A percentile compares a stretch with the other conserved stretches of the same genome.
Conservation (phyloP, 2,113 vertebrate species). For the Morone saxatilis region DNA sequence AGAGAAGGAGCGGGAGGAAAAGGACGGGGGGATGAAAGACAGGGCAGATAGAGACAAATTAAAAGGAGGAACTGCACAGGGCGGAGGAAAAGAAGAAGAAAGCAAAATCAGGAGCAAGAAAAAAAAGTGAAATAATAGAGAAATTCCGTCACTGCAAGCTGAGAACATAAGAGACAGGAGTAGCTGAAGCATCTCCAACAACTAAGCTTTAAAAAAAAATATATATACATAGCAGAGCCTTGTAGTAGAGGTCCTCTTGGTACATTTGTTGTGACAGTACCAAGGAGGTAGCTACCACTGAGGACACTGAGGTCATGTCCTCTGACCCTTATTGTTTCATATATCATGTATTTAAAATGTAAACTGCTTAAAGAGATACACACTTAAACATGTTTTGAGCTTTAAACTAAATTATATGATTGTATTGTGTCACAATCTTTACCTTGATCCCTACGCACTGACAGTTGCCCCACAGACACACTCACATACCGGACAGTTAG, state of each 20-base stretch:
- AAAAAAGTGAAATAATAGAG: neutral
- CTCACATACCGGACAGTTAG: no score
- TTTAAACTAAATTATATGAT: no score
- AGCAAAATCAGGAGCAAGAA: neutral
- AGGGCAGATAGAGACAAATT: neutral
- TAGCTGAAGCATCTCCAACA: neutral
- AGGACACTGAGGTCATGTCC: constrained; percentile 26
- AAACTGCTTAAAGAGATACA: no score
- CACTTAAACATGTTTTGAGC: no score
- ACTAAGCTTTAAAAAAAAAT: neutral
- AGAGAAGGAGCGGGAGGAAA: neutral
- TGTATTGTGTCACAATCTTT: no score
- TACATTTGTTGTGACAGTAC: constrained; percentile 52
- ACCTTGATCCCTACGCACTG: no score
- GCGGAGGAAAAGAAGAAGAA: neutral
- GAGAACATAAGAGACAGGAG: constrained; percentile 14
- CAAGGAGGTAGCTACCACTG: constrained; percentile 1
- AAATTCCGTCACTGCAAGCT: neutral
- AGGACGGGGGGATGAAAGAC: constrained; percentile 16
- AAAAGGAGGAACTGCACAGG: neutral
- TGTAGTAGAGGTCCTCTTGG: constrained; percentile 11
- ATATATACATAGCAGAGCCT: constrained; percentile 22
- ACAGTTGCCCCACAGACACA: no score
- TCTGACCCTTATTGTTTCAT: neutral
- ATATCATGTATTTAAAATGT: no score